Percentiles rank a stretch among this genome's conserved stretches.
Evolutionary conservation across 30 jellyfish, hydroid and myxozoan genomes (phyloP).

Genomic region (Nemopilema nomurai): DNA sequence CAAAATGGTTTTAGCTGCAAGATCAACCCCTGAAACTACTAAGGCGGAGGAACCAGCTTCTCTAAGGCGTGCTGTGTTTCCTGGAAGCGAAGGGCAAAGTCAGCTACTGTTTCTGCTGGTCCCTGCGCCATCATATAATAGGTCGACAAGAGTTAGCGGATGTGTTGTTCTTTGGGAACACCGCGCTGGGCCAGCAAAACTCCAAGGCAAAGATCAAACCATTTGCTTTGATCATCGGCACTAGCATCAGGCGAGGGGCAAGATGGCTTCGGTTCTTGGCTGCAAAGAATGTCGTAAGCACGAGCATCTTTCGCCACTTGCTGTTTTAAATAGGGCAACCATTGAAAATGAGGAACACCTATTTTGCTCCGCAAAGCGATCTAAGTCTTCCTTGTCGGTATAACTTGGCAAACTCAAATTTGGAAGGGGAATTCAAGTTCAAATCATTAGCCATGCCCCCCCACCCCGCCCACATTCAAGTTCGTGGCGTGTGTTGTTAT

Average conservation of each 20-base stretch:
- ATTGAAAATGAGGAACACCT: conserved; percentile 1
- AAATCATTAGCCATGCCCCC: no score
- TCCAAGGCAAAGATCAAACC: background rate
- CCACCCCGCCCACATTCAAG: no score
- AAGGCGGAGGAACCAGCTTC: background rate
- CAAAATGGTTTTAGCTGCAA: conserved; percentile 11
- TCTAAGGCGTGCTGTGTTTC: conserved; percentile 5
- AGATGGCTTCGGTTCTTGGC: conserved; percentile 1
- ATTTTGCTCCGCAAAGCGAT: conserved; percentile 1
- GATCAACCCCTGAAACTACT: conserved; percentile 9
- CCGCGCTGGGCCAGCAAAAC: conserved; percentile 16
- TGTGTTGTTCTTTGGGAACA: background rate
- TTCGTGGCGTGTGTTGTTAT: no score
- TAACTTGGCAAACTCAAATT: no score
- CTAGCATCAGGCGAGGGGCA: conserved; percentile 3
- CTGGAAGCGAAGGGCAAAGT: background rate
- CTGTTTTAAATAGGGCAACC: conserved; percentile 18
- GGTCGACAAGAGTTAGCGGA: conserved; percentile 8
- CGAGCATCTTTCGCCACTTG: conserved; percentile 1
- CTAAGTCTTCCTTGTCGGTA: conserved; percentile 14
- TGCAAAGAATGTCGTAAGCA: background rate
- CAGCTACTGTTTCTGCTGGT: conserved; percentile 11
- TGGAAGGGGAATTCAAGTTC: no score
- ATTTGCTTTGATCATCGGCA: conserved; percentile 9
- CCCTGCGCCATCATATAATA: conserved; percentile 6